Percentiles rank a stretch among this genome's conserved stretches.
These are phyloP conservation scores for Xestia rhomboidea DNA, from an alignment of 2,888 invertebrate genomes.

Conservation along the genomic window DNA sequence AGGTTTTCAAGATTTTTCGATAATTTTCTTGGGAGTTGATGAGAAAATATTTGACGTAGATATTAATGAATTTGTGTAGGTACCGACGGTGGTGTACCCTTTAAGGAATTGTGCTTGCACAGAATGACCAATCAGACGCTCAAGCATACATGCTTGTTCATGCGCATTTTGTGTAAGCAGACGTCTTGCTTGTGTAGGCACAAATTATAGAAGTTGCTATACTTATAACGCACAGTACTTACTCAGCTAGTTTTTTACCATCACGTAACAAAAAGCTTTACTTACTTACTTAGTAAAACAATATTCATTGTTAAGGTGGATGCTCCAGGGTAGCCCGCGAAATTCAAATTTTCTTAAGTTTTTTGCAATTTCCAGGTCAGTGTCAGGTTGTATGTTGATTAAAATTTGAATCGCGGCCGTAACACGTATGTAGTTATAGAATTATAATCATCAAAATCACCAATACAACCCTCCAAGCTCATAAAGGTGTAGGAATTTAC, in stretches of 20 bases:
- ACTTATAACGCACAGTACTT: background rate
- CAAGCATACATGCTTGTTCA: background rate
- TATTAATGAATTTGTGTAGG: background rate
- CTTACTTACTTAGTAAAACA: background rate
- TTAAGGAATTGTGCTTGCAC: background rate
- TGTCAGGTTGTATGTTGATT: too few species aligned
- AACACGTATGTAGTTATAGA: too few species aligned
- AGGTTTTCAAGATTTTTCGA: background rate
- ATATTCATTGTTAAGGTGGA: background rate
- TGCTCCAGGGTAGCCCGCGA: too few species aligned
- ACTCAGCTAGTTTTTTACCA: background rate
- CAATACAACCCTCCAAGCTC: too few species aligned
- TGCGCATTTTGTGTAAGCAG: background rate
- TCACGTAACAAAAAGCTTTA: background rate
- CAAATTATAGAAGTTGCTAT: background rate
- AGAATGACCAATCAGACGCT: background rate
- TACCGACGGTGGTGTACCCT: background rate
- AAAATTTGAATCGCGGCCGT: too few species aligned
- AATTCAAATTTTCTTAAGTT: too few species aligned
- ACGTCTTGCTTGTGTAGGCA: background rate
- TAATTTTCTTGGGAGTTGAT: background rate
- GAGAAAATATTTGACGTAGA: background rate
- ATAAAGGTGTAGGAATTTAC: too few species aligned
- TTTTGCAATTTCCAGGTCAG: too few species aligned
- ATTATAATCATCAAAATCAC: too few species aligned